These are phyloP conservation scores for Brachirus orientalis DNA, from an alignment of 2,113 vertebrate species.

Conservation along the genomic window DNA sequence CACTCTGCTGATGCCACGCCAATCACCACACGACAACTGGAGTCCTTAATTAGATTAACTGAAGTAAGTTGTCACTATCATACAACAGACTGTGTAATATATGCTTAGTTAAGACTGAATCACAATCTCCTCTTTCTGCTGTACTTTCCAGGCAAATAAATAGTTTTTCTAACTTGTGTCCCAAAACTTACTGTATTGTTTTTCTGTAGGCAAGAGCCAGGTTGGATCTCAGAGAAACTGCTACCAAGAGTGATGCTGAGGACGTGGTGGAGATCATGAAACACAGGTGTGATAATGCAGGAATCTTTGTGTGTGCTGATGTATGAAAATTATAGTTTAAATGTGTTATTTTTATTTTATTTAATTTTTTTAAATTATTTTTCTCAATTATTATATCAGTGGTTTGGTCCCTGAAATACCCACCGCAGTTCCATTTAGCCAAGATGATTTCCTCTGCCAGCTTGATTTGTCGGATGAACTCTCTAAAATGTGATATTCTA, in stretches of 20 bases:
- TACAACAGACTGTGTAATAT: neutral
- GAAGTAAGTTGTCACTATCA: conserved; percentile 79
- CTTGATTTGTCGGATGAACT: no score
- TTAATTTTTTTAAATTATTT: no score
- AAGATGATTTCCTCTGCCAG: no score
- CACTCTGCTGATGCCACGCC: conserved; percentile 88
- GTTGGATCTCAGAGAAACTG: conserved; percentile 92
- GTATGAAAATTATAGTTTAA: no score
- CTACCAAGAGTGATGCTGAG: conserved; percentile 91
- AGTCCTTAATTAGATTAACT: conserved; percentile 93
- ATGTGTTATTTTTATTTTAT: no score
- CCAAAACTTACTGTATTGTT: neutral
- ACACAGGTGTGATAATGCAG: conserved; percentile 84
- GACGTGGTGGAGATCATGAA: conserved; percentile 99
- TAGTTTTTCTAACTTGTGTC: neutral
- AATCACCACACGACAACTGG: conserved; percentile 96
- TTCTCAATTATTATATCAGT: no score
- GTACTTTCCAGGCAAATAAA: neutral
- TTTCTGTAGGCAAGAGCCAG: conserved; percentile 90
- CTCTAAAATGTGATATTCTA: no score
- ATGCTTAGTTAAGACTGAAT: no score
- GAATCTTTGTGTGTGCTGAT: neutral
- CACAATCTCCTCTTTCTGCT: neutral
- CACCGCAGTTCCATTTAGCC: no score
- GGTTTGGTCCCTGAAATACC: no score